phyloP scores from a whole-genome alignment of 2,113 vertebrate species.

The Clarias magur region DNA sequence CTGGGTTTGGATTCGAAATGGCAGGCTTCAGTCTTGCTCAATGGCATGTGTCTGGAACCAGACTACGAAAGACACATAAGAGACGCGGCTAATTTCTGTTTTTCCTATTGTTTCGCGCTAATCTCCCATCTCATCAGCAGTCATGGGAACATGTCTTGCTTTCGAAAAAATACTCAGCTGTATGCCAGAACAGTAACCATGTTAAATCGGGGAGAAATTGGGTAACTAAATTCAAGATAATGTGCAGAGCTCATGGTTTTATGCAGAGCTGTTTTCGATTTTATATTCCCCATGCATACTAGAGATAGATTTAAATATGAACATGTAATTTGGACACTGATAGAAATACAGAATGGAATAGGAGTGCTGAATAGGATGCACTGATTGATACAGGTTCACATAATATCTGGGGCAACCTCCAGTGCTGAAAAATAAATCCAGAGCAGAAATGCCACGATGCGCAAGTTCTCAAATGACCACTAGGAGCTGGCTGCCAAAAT shows the following conservation, averaged over 20 bases:
- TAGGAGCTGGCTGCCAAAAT: too few species aligned
- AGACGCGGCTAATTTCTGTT: not conserved
- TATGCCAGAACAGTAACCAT: not conserved
- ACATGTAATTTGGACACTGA: not conserved
- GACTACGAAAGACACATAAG: not conserved
- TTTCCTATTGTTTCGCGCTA: not conserved
- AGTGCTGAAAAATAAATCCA: too few species aligned
- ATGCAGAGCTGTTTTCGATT: not conserved
- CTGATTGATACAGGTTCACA: not conserved
- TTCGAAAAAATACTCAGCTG: not conserved
- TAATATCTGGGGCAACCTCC: not conserved
- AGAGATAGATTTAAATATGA: not conserved
- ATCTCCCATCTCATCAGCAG: not conserved
- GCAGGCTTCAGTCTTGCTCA: constrained; percentile 40
- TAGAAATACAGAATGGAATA: not conserved
- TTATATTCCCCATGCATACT: not conserved
- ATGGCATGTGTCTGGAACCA: constrained; percentile 52
- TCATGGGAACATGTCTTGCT: not conserved
- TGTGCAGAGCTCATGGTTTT: not conserved
- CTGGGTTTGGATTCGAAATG: constrained; percentile 48
- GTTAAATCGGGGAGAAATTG: not conserved
- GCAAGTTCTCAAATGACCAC: too few species aligned
- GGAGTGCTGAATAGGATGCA: too few species aligned
- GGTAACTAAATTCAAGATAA: not conserved
- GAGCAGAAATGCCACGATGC: too few species aligned